A percentile compares a stretch with the other conserved stretches of the same genome.
These are phyloP conservation scores for Phortica magna DNA, from an alignment of 2,888 invertebrate genomes.

Conservation along the genomic window DNA sequence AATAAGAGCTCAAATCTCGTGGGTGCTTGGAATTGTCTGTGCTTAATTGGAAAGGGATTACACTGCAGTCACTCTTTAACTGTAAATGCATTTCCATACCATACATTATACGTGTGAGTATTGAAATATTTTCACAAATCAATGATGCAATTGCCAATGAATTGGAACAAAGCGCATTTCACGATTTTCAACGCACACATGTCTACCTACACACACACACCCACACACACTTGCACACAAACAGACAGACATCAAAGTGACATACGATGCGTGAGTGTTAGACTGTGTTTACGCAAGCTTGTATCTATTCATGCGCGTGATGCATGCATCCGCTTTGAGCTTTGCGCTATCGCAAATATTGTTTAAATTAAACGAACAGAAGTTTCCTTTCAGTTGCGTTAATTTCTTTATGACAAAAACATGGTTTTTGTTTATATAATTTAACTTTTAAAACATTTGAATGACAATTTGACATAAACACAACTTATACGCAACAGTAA, in stretches of 20 bases:
- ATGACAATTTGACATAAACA: slow-evolving; percentile 53
- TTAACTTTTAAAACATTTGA: slow-evolving; percentile 23
- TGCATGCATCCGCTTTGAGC: slow-evolving; percentile 11
- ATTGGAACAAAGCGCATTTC: slow-evolving; percentile 43
- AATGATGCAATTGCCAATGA: slow-evolving; percentile 30
- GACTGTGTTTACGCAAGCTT: neutral
- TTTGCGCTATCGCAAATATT: neutral
- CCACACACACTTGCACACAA: slow-evolving; percentile 22
- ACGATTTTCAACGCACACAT: slow-evolving; percentile 53
- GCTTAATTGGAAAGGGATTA: no score
- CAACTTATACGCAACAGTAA: neutral
- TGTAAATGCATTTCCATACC: no score
- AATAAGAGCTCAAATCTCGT: no score
- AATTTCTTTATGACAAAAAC: slow-evolving; percentile 53
- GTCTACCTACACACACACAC: slow-evolving; percentile 11
- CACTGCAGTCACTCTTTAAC: no score
- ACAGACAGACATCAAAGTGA: neutral
- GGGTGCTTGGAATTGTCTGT: no score
- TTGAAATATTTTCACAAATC: slow-evolving; percentile 7
- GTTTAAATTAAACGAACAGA: slow-evolving; percentile 29
- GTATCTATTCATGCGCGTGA: neutral
- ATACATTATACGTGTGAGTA: neutral
- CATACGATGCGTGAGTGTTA: neutral
- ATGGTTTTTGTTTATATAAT: slow-evolving; percentile 44
- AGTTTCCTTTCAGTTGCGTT: slow-evolving; percentile 48